These are phyloP conservation scores for Oncorhynchus nerka DNA, from an alignment of 2,113 vertebrate species.

Conservation along the genomic window DNA sequence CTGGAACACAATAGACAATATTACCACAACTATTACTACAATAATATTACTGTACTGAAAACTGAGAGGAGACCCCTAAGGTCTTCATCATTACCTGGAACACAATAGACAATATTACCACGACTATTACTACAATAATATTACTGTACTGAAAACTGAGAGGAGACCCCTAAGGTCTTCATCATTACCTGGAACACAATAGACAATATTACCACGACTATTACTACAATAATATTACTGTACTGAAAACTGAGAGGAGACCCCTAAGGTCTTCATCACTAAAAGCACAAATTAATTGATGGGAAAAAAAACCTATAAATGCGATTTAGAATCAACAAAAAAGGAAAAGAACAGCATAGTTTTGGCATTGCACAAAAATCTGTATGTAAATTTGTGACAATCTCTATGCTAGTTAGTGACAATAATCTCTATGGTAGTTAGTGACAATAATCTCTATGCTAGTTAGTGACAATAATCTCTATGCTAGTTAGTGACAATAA, in stretches of 20 bases:
- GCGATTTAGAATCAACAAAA: too few relatives aligned
- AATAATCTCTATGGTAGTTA: too few relatives aligned
- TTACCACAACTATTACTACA: background rate
- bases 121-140: background rate
- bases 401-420: too few relatives aligned
- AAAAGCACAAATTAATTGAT: background rate
- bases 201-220: background rate
- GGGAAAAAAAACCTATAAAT: accelerated
- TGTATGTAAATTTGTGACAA: too few relatives aligned
- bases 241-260: background rate
- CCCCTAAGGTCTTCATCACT: background rate
- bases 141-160: background rate
- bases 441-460: too few relatives aligned
- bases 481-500: too few relatives aligned
- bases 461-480: too few relatives aligned
- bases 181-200: constrained; percentile 76
- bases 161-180: constrained; percentile 93
- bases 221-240: background rate
- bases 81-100: background rate
- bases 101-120: too few relatives aligned
- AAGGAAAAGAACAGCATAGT: too few relatives aligned
- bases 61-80: background rate
- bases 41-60: background rate
- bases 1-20: constrained; percentile 56
- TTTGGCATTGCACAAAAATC: too few relatives aligned